phyloP scores from a whole-genome alignment of 53 echinoderm and acorn worm genomes.

The Holothuria leucospilota region DNA sequence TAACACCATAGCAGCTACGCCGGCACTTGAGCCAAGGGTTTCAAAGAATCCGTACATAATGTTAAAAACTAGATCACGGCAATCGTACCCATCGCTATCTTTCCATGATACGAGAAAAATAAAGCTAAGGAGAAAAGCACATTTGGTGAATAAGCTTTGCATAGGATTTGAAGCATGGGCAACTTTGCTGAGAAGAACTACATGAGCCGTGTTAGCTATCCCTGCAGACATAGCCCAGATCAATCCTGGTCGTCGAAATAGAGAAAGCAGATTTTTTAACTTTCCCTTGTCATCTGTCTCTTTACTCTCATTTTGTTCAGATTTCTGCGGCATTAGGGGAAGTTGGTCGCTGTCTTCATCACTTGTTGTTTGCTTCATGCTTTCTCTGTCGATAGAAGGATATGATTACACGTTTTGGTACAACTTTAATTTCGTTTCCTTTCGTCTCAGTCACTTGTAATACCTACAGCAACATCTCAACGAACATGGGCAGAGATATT shows the following conservation, averaged over 20 bases:
- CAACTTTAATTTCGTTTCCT: too few species aligned
- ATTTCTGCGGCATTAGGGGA: too few species aligned
- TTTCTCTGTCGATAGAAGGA: too few species aligned
- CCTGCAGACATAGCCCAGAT: constrained; percentile 2
- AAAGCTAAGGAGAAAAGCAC: neutral
- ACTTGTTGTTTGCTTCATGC: too few species aligned
- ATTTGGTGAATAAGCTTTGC: neutral
- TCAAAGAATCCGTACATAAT: constrained; percentile 8
- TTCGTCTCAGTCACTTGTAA: too few species aligned
- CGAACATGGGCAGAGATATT: too few species aligned
- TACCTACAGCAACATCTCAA: too few species aligned
- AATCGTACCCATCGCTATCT: neutral
- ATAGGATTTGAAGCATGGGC: neutral
- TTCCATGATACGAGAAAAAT: constrained; percentile 10
- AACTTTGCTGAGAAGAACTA: neutral
- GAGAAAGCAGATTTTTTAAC: too few species aligned
- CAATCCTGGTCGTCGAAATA: neutral
- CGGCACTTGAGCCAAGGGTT: neutral
- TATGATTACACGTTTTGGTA: too few species aligned
- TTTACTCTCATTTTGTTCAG: neutral
- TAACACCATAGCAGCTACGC: neutral
- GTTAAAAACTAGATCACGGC: neutral
- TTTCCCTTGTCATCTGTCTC: neutral
- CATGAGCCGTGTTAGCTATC: neutral
- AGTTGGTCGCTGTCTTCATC: too few species aligned